Evolutionary conservation across 2,888 invertebrate genomes (phyloP), one percentile per base, ranked within the genome.

Genomic region (Shargacucullia verbasci): DNA sequence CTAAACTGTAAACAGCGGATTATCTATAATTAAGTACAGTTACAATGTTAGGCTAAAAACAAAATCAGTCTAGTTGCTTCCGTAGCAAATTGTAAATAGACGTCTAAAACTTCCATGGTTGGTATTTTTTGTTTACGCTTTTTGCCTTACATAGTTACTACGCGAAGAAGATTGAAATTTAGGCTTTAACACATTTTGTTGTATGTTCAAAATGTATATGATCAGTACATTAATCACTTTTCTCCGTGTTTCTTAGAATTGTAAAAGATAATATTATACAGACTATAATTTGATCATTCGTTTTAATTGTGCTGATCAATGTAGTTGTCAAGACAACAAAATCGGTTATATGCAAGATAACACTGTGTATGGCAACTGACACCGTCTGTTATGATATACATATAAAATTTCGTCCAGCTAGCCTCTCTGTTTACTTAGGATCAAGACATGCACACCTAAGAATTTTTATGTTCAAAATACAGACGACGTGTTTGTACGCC

Each of bases 391-490:
- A 55, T 64, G 59, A 62, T 46, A 58, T 64, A 62, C 43, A 58
- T 64, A 71, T 70, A 71, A 52, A 52, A 70, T 72, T 75, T 74
- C 71, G 54, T 61, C 38, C 52, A 63, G 66, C 61, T 57, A 41
- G 47, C 44, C 46, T 62, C 41, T 45, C 25, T 80, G 60, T 81
- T 82, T 81, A 58, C 59, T 81, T 78, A 80, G 80, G 81, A 73
- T 50, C 44, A 66, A 75, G 73, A 72, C 70, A 67, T 73, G 75
- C 76, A 68, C 69, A 71, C 68, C 66, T 71, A 55, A 67, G 61
- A 67, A 59, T 63, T 68, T 71, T 62, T 50, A 71, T 62, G 48
- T 62, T 70, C 70, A 59, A 72, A 61, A 67, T 73, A 60, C 49
- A 65, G 57, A 4, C 49, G 55, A 46, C 59, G 50, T 79, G 76